Percentiles rank a stretch among this genome's conserved stretches.
Conservation (phyloP, 2,888 invertebrate species). For the Caenorhabditis uteleia region DNA sequence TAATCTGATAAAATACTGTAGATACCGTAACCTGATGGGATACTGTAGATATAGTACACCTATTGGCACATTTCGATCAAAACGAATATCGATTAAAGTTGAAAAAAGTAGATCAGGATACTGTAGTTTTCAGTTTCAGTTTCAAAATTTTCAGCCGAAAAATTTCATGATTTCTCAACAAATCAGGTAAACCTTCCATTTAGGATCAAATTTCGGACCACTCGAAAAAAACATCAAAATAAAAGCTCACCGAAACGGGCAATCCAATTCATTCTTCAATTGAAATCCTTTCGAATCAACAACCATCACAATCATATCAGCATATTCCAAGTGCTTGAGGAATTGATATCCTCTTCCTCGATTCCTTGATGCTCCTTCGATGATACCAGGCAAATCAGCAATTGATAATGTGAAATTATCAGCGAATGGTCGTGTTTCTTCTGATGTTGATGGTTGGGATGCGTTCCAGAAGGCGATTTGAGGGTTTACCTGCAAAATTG, state of each 20-base stretch:
- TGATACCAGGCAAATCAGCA: constrained; percentile 62
- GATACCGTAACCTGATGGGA: no score
- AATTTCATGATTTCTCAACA: background rate
- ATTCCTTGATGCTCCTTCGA: constrained; percentile 65
- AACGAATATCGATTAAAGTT: no score
- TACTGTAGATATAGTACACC: no score
- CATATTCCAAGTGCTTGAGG: constrained; percentile 65
- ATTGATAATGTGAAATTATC: constrained; percentile 59
- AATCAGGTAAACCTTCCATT: background rate
- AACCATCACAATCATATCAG: constrained; percentile 63
- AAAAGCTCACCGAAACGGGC: constrained; percentile 51
- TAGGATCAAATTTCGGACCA: background rate
- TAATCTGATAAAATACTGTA: no score
- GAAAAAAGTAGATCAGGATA: no score
- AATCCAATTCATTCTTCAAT: constrained; percentile 51
- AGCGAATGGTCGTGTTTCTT: background rate
- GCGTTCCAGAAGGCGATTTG: constrained; percentile 42
- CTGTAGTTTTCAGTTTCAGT: no score
- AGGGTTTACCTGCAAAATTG: constrained; percentile 32
- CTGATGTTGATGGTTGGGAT: background rate
- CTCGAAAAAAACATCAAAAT: background rate
- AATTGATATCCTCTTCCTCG: constrained; percentile 62
- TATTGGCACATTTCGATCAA: no score
- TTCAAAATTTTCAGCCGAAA: no score
- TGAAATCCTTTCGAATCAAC: constrained; percentile 64